Evolutionary conservation across 1,140 invertebrate species (phyloP).

Genomic region (Drosophila orosa): DNA sequence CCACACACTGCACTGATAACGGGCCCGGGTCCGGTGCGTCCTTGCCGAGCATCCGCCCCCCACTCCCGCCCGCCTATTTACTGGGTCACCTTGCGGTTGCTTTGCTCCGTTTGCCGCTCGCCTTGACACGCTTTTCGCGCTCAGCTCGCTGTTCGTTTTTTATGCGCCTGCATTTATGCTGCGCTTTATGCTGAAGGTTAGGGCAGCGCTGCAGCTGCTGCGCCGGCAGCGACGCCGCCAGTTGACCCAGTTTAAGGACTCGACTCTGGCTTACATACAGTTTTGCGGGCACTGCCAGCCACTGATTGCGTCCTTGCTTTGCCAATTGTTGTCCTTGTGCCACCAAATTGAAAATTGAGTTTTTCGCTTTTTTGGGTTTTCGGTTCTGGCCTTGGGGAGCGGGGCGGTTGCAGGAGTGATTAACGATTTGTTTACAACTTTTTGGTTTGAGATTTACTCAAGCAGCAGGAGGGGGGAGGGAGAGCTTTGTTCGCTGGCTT

Average conservation of each 20-base stretch:
- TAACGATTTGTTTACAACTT: conserved; percentile 69
- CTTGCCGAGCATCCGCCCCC: conserved; percentile 37
- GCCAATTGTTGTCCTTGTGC: conserved; percentile 53
- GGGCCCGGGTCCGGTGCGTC: conserved; percentile 35
- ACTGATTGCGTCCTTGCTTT: conserved; percentile 67
- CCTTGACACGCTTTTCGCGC: conserved; percentile 71
- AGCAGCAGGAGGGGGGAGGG: not conserved
- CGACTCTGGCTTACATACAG: conserved; percentile 13
- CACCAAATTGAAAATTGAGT: conserved; percentile 51
- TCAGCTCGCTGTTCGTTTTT: conserved; percentile 43
- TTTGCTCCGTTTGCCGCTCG: conserved; percentile 41
- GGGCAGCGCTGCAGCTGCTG: conserved; percentile 32
- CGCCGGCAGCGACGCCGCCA: conserved; percentile 24
- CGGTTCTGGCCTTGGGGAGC: conserved; percentile 38
- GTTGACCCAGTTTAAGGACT: conserved; percentile 62
- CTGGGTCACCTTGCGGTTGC: conserved; percentile 70
- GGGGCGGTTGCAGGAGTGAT: conserved; percentile 47
- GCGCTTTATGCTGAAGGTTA: conserved; percentile 79
- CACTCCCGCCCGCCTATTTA: conserved; percentile 54
- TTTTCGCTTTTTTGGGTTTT: conserved; percentile 39
- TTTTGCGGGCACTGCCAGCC: conserved; percentile 31
- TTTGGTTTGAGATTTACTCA: conserved; percentile 15
- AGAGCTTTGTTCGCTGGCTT: conserved; percentile 10
- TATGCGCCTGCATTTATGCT: conserved; percentile 74
- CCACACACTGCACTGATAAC: conserved; percentile 73